Percentiles rank a stretch among this genome's conserved stretches.
These are phyloP conservation scores for Volucella inanis DNA, from an alignment of 2,888 invertebrate genomes.

Conservation along the genomic window DNA sequence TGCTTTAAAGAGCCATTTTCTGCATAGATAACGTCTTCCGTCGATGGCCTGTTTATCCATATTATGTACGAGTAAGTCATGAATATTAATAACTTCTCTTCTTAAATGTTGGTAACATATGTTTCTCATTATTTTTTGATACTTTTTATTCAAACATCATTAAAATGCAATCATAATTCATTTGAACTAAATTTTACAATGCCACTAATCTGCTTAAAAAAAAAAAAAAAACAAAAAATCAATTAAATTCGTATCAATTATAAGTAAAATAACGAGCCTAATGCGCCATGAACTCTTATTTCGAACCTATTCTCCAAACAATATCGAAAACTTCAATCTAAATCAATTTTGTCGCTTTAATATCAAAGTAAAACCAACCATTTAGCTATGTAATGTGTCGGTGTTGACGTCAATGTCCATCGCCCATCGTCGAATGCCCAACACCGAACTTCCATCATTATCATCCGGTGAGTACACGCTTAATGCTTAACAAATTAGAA, in stretches of 20 bases:
- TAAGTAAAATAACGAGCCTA: background rate
- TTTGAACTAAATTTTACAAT: background rate
- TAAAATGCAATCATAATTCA: slow-evolving; percentile 6
- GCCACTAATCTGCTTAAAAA: background rate
- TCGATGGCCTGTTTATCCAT: too few species aligned
- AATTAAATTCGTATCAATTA: background rate
- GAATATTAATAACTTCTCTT: too few species aligned
- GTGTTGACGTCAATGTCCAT: background rate
- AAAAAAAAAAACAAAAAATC: background rate
- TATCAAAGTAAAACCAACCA: slow-evolving; percentile 45
- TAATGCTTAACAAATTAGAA: slow-evolving; percentile 55
- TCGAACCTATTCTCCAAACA: slow-evolving; percentile 1
- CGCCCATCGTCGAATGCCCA: background rate
- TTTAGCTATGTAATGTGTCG: slow-evolving; percentile 7
- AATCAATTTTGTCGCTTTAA: slow-evolving; percentile 49
- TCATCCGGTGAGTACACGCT: background rate
- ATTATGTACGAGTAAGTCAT: too few species aligned
- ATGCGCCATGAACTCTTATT: slow-evolving; percentile 33
- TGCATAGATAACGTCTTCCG: too few species aligned
- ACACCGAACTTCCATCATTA: too few species aligned
- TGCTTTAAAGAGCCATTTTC: too few species aligned
- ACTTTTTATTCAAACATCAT: background rate
- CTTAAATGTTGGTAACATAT: too few species aligned
- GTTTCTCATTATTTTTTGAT: too few species aligned
- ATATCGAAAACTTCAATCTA: slow-evolving; percentile 43